Conservation (phyloP, 2,797 vertebrate species). For the Sebastes reedi region DNA sequence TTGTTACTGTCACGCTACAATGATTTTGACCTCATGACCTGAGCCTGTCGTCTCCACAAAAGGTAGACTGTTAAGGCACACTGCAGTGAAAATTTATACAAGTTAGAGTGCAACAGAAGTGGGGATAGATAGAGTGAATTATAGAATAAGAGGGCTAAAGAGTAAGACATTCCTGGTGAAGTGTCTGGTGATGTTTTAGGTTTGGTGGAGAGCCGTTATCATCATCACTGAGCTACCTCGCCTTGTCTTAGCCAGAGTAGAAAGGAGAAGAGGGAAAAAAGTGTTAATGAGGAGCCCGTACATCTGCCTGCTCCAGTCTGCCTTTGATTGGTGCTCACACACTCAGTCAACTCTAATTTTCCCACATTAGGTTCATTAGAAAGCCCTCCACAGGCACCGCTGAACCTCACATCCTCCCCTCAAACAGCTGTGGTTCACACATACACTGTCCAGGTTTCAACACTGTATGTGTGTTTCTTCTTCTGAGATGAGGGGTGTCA, state of each 20-base stretch:
- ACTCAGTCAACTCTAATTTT: constrained; percentile 47
- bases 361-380: constrained; percentile 57
- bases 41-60: background rate
- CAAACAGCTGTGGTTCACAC: constrained; percentile 41
- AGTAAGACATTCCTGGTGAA: background rate
- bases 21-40: constrained; percentile 11
- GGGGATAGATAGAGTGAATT: background rate
- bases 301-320: constrained; percentile 48
- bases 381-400: constrained; percentile 29
- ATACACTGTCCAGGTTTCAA: background rate
- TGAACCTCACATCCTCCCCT: constrained; percentile 31
- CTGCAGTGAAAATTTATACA: background rate
- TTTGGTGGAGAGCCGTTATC: constrained; percentile 24
- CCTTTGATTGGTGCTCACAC: constrained; percentile 58
- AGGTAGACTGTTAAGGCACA: background rate
- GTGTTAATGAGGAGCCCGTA: constrained; percentile 59
- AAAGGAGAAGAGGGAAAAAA: constrained; percentile 17
- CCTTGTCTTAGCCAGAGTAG: constrained; percentile 15
- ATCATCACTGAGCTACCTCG: constrained; percentile 14
- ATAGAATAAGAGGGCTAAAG: background rate
- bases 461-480: background rate
- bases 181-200: constrained; percentile 24
- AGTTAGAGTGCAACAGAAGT: background rate
- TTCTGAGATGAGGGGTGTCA: constrained; percentile 2
- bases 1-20: constrained; percentile 6